These are phyloP conservation scores for Lepidocyrtoides sp. DNA, from an alignment of 2,888 invertebrate genomes.

Conservation along the genomic window DNA sequence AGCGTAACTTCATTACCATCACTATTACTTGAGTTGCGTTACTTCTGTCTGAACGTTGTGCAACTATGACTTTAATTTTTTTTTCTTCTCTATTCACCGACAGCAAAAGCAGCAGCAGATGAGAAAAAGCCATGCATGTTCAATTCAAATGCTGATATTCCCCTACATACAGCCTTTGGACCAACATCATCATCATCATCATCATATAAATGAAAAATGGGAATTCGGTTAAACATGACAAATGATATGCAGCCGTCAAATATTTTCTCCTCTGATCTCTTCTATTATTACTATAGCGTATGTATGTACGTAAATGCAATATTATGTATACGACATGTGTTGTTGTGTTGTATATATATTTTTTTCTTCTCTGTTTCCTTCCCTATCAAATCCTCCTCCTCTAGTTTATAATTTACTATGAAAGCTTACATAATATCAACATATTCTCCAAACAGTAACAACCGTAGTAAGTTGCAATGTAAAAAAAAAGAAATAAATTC, in stretches of 20 bases:
- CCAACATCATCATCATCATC: conserved; percentile 13
- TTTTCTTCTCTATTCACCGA: conserved; percentile 64
- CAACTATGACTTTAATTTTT: conserved; percentile 62
- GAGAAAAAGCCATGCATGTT: conserved; percentile 56
- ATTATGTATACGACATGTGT: not conserved
- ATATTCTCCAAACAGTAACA: not conserved
- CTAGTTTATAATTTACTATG: conserved; percentile 14
- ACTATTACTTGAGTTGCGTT: not conserved
- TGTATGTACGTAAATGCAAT: not conserved
- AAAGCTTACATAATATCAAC: conserved; percentile 21
- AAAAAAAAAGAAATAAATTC: not conserved
- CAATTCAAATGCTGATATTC: conserved; percentile 40
- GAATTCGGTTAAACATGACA: conserved; percentile 84
- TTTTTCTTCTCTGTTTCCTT: not conserved
- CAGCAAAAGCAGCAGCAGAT: conserved; percentile 24
- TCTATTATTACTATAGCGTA: conserved; percentile 5
- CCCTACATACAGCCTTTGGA: conserved; percentile 63
- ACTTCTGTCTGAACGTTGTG: conserved; percentile 6
- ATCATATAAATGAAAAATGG: conserved; percentile 83
- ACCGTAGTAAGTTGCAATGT: not conserved
- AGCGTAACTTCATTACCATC: conserved; percentile 77
- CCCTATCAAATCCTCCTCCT: conserved; percentile 37
- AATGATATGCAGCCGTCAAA: conserved; percentile 85
- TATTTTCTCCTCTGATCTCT: conserved; percentile 48
- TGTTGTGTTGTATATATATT: not conserved